A percentile compares a stretch with the other conserved stretches of the same genome.
Evolutionary conservation across 2,888 invertebrate species (phyloP).

Genomic region (Megastigmus dorsalis): DNA sequence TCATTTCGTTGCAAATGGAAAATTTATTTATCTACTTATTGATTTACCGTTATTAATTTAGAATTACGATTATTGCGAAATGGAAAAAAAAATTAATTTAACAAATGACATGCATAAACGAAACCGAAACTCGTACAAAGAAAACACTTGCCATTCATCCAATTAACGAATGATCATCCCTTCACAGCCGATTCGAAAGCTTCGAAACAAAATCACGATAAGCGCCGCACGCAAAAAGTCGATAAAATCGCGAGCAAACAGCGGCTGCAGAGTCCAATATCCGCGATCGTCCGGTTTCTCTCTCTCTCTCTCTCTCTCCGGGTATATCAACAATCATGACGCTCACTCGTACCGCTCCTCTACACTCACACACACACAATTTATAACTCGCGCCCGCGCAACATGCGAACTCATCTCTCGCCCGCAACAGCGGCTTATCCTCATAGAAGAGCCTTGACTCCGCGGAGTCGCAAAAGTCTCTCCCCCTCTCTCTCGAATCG

Average conservation of each 20-base stretch:
- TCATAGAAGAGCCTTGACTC: not conserved
- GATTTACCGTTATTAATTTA: too few species aligned
- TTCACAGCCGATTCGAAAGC: too few species aligned
- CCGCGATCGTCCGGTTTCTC: too few species aligned
- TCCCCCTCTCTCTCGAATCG: not conserved
- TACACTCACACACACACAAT: slow-evolving; percentile 9
- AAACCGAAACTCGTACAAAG: too few species aligned
- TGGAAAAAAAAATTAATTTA: not conserved
- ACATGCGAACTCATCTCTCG: slow-evolving; percentile 46
- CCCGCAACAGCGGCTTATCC: not conserved
- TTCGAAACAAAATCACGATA: too few species aligned
- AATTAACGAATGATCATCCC: too few species aligned
- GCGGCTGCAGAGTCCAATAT: not conserved
- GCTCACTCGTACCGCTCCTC: not conserved
- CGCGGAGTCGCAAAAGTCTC: not conserved
- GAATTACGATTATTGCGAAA: not conserved
- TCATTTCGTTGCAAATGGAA: too few species aligned
- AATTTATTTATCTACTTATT: too few species aligned
- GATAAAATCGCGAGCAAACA: slow-evolving; percentile 14
- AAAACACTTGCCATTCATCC: too few species aligned
- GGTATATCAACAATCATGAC: not conserved
- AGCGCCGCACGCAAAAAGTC: too few species aligned
- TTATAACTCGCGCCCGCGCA: slow-evolving; percentile 27
- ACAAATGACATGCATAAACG: too few species aligned
- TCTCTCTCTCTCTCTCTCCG: too few species aligned